Percentiles rank a stretch among this genome's conserved stretches.
Conservation (phyloP, 2,113 vertebrate species). For the Otus sunia region DNA sequence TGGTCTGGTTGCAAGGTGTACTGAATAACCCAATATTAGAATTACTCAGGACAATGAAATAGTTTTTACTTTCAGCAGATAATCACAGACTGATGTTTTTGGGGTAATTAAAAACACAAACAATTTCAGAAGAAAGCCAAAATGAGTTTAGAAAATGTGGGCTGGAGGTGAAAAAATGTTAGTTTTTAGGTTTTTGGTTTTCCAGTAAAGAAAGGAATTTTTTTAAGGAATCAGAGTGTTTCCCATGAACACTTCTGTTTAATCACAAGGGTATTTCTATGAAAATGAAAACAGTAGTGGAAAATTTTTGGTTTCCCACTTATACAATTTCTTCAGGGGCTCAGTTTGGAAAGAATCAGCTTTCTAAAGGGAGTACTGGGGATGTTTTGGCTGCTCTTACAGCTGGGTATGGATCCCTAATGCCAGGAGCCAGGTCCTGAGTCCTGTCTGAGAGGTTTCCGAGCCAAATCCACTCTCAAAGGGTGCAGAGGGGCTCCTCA, state of each 20-base stretch:
- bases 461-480: neutral
- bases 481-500: neutral
- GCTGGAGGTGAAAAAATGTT: neutral
- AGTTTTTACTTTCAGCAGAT: neutral
- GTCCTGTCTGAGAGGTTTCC: neutral
- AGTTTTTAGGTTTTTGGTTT: neutral
- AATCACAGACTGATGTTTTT: neutral
- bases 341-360: neutral
- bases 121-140: neutral
- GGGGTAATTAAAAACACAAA: neutral
- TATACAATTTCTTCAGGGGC: neutral
- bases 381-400: accelerated
- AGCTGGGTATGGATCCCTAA: neutral
- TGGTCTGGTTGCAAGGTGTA: neutral
- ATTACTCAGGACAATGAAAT: neutral
- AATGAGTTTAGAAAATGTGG: neutral
- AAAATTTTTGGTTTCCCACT: neutral
- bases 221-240: neutral
- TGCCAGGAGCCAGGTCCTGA: neutral
- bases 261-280: neutral
- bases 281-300: neutral
- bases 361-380: neutral
- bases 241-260: neutral
- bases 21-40: neutral
- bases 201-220: neutral